Percentiles rank a stretch among this genome's conserved stretches.
phyloP scores from a whole-genome alignment of 2,797 vertebrate species.

The Nothura maculosa region DNA sequence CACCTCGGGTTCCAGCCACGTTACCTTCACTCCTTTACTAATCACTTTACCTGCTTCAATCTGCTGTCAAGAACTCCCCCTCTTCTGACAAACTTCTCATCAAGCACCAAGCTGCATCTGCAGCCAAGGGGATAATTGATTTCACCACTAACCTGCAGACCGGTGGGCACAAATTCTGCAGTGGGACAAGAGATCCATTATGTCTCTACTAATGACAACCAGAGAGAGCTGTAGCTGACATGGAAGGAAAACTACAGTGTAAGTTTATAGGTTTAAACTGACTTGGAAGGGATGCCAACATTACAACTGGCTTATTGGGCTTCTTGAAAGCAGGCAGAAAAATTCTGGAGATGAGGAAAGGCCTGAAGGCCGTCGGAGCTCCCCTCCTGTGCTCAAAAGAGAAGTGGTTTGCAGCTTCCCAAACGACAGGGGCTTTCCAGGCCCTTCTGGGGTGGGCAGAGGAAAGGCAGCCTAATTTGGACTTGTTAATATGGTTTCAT shows the following conservation, averaged over 20 bases:
- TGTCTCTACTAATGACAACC: background rate
- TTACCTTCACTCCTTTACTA: background rate
- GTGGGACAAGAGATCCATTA: conserved; percentile 16
- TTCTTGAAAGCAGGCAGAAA: background rate
- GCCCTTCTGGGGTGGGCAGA: background rate
- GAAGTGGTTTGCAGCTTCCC: conserved; percentile 15
- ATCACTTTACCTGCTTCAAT: background rate
- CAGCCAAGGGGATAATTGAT: conserved; percentile 4
- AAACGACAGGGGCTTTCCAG: background rate
- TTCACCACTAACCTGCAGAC: background rate
- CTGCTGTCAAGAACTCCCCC: background rate
- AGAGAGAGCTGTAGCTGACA: background rate
- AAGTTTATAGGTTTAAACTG: background rate
- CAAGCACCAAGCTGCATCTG: background rate
- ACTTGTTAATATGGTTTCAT: background rate
- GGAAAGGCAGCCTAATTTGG: background rate
- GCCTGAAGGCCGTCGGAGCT: background rate
- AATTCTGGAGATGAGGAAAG: background rate
- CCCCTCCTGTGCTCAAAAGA: background rate
- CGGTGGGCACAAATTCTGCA: conserved; percentile 11
- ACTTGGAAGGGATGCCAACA: background rate
- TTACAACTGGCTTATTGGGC: background rate
- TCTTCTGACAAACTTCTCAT: background rate
- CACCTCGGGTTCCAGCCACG: background rate
- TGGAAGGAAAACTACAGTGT: background rate